Evolutionary conservation across 2,797 vertebrate species (phyloP).

Genomic region (Gymnoscopelus microlampas): DNA sequence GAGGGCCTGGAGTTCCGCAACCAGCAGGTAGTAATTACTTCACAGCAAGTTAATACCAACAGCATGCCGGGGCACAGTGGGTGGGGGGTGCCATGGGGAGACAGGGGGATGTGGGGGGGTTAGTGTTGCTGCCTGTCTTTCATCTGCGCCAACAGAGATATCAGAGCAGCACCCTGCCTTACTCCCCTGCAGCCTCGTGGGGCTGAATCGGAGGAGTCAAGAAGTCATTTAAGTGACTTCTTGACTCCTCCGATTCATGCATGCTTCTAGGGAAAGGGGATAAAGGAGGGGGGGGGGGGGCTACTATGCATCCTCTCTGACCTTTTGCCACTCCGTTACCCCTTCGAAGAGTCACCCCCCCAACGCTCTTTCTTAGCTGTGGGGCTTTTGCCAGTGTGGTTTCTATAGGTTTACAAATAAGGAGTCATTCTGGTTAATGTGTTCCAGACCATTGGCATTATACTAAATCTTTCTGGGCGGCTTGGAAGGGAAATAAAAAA

Average conservation of each 20-base stretch:
- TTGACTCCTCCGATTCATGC: constrained; percentile 49
- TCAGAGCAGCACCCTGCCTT: constrained; percentile 26
- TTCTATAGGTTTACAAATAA: constrained; percentile 58
- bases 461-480: constrained; percentile 31
- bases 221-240: constrained; percentile 40
- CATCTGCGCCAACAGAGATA: constrained; percentile 68
- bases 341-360: constrained; percentile 21
- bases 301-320: constrained; percentile 57
- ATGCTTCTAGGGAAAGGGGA: not conserved
- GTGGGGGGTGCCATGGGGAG: constrained; percentile 1
- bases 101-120: constrained; percentile 16
- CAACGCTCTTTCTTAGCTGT: constrained; percentile 38
- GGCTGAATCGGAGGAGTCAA: not conserved
- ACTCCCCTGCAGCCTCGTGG: constrained; percentile 36
- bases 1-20: constrained; percentile 59
- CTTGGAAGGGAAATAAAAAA: constrained; percentile 29
- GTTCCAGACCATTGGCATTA: constrained; percentile 70
- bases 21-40: constrained; percentile 87
- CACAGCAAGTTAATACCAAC: constrained; percentile 84
- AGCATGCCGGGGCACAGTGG: constrained; percentile 51
- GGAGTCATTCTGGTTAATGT: constrained; percentile 65
- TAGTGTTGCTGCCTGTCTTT: constrained; percentile 68
- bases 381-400: constrained; percentile 46
- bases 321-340: constrained; percentile 67
- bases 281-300: constrained; percentile 25